Base-by-base conservation (phyloP, 2,113 vertebrate genomes). In the Gopherus flavomarginatus region DNA sequence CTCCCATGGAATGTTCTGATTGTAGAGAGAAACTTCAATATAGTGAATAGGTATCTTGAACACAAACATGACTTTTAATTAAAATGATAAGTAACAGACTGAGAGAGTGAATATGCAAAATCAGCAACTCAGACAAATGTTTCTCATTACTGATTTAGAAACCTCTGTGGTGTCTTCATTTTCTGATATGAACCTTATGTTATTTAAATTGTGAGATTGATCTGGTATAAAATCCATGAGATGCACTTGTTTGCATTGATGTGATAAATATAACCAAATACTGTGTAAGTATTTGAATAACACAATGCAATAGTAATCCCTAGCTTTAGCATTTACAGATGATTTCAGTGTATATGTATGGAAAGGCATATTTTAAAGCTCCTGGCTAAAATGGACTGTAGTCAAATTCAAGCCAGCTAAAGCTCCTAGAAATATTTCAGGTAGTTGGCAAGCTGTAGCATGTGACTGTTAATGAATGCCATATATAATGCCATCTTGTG, bases 261-360 rank as follows among this genome's bases (percentile, higher is more conserved):
- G 90, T 93, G 94, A 91, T 88, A 95, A 96, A 95, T 96, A 96
- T 95, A 97, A 77, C 92, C 49, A 83, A 91, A 93, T 62, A 91
- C 62, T 93, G 81, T 16, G 53, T 35, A 94, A 96, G 85, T 72
- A 85, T 94, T 95, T 77, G 87, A 94, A 94, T 96, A 96, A 96
- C 90, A 89, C 93, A 90, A 91, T 92, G 90, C 90, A 95, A 95
- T 96, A 95, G 96, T 86, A 92, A 89, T 90, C 94, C 54, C 81
- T 88, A 57, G 87, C 85, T 93, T 57, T 81, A 95, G 83, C 65
- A 47, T 93, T 97, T 11, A 1, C 54, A 82, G 94, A 89, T 95
- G 50, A 93, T 96, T 87, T 88, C 89, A 86, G 44, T 95, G 44
- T 87, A 86, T 83, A 80, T 83, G 94, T 95, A 90, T 13, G 72